Evolutionary conservation across 2,888 invertebrate genomes (phyloP), one percentile per base, ranked within the genome.

Genomic region (Cenopis cana): DNA sequence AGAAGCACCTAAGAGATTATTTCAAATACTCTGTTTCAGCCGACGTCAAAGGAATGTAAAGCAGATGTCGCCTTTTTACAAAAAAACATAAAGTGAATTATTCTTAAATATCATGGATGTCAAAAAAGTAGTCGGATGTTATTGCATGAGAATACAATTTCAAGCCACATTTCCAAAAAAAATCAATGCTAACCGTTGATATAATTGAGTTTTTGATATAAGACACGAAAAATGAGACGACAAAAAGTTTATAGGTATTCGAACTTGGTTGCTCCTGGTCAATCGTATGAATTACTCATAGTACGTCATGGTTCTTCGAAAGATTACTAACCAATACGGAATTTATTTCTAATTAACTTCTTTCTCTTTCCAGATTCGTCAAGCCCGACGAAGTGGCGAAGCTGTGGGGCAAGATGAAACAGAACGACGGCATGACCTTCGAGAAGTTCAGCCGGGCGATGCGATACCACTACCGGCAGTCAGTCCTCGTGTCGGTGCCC

Each of bases 401-500:
- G 80, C 93, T 97, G 57, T 98, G 98, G 98, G 98, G 98, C 4
- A 95, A 95, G 74, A 86, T 97, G 85, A 98, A 98, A 85, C 96
- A 97, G 85, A 98, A 98, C 84, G 95, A 95, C 62, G 96, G 96
- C 84, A 98, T 98, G 98, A 98, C 97, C 54, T 98, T 98, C 84
- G 98, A 98, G 87, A 98, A 98, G 89, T 95, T 98, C 81, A 98
- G 97, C 87, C 91, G 98, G 75, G 98, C 98, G 17, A 97, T 98
- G 96, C 95, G 97, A 85, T 97, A 97, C 87, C 97, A 97, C 88
- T 97, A 97, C 91, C 95, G 96, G 82, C 96, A 96, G 80, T 90
- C 95, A 76, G 96, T 97, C 24, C 94, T 97, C 69, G 94, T 95
- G 64, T 96, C 97, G 4, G 97, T 97, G 11, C 94, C 96, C 70